These are phyloP conservation scores for Drosophila punjabiensis DNA, from an alignment of 1,140 invertebrate species.

Conservation along the genomic window DNA sequence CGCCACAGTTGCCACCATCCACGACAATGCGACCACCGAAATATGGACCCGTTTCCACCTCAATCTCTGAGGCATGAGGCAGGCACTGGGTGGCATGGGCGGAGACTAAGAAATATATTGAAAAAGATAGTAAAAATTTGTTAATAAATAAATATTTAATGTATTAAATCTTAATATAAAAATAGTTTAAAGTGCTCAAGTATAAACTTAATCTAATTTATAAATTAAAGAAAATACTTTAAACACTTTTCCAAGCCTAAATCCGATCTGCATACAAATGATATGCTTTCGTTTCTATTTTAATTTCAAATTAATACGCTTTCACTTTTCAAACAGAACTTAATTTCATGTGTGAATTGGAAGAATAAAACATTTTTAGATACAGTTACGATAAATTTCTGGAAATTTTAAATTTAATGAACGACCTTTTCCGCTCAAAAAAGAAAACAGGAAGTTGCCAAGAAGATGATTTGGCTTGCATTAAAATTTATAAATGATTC, in stretches of 20 bases:
- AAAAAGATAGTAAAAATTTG: neutral
- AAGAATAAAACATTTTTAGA: constrained; percentile 12
- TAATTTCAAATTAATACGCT: constrained; percentile 19
- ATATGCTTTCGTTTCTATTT: constrained; percentile 4
- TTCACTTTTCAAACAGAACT: constrained; percentile 6
- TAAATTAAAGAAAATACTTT: neutral
- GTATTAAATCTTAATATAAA: neutral
- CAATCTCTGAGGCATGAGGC: constrained; percentile 91
- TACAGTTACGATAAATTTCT: neutral
- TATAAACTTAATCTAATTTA: no score
- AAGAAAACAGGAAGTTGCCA: constrained; percentile 1
- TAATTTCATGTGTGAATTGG: neutral
- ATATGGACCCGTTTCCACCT: constrained; percentile 92
- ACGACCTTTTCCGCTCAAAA: neutral
- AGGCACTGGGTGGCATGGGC: constrained; percentile 91
- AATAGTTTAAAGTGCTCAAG: no score
- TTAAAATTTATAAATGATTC: neutral
- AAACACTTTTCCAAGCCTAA: neutral
- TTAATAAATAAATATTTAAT: neutral
- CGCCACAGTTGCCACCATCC: constrained; percentile 87
- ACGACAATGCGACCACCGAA: constrained; percentile 91
- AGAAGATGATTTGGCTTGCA: neutral
- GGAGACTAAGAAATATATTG: constrained; percentile 87
- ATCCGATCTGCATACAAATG: constrained; percentile 6
- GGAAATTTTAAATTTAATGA: neutral